phyloP scores from a whole-genome alignment of 2,888 invertebrate genomes.

The Drosophila nr. medialis region DNA sequence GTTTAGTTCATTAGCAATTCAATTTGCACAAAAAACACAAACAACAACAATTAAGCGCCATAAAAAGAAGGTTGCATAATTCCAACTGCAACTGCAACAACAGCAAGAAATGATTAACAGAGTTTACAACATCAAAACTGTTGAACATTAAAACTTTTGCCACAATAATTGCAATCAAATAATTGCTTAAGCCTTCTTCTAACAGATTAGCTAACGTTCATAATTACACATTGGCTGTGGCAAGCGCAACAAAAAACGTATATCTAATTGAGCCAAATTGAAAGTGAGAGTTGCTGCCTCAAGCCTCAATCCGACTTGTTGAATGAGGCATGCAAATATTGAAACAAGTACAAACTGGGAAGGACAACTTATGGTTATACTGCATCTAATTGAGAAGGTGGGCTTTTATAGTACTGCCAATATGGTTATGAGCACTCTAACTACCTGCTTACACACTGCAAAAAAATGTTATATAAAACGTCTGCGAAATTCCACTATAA shows the following conservation, averaged over 20 bases:
- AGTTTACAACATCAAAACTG: constrained; percentile 27
- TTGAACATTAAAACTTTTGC: constrained; percentile 46
- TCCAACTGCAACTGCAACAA: constrained; percentile 48
- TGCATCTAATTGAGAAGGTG: neutral
- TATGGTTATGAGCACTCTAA: neutral
- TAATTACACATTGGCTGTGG: constrained; percentile 19
- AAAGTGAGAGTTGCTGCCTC: constrained; percentile 10
- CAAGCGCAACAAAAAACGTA: constrained; percentile 11
- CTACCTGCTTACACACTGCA: neutral
- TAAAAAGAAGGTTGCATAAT: constrained; percentile 69
- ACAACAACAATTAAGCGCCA: constrained; percentile 19
- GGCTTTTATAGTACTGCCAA: too few relatives aligned
- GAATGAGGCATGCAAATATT: neutral
- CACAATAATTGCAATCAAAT: constrained; percentile 49
- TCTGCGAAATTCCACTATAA: neutral
- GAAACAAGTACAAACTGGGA: neutral
- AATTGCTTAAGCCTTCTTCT: constrained; percentile 40
- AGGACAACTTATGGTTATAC: neutral
- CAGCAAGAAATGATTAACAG: neutral
- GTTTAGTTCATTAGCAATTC: constrained; percentile 74
- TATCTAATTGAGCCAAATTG: constrained; percentile 26
- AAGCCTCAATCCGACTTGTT: neutral
- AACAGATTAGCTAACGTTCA: constrained; percentile 29
- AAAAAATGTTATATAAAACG: neutral
- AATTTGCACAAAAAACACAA: constrained; percentile 51